phyloP scores from a whole-genome alignment of 2,113 vertebrate genomes.

The Columba livia region DNA sequence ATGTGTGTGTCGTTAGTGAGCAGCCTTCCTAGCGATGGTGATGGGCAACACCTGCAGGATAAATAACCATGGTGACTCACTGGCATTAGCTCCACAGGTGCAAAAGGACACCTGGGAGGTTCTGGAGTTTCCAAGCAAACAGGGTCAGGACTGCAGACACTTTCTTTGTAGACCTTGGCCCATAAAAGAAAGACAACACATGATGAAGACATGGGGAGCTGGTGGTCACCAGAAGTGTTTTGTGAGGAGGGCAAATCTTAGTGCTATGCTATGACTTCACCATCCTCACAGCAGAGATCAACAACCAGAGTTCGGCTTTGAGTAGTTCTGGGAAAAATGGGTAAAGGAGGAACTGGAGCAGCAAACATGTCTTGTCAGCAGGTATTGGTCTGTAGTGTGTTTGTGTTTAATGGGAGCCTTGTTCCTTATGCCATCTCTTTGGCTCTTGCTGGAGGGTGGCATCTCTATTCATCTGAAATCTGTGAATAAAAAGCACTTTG shows the following conservation, averaged over 20 bases:
- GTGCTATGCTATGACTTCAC: not conserved
- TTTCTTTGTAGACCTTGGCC: not conserved
- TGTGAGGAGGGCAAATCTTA: not conserved
- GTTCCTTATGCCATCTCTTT: not conserved
- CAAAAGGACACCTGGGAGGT: not conserved
- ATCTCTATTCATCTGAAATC: not conserved
- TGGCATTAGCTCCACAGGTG: not conserved
- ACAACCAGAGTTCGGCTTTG: not conserved
- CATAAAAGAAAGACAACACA: accelerated
- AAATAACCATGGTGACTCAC: not conserved
- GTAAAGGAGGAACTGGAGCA: not conserved
- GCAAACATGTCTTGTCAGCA: not conserved
- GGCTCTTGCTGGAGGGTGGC: not conserved
- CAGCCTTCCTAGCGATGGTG: not conserved
- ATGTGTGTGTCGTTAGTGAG: not conserved
- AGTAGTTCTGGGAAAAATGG: not conserved
- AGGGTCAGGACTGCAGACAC: accelerated
- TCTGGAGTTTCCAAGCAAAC: not conserved
- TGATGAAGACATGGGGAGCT: not conserved
- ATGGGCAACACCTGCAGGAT: not conserved
- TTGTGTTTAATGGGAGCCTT: not conserved
- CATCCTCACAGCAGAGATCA: not conserved
- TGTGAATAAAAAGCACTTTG: not conserved
- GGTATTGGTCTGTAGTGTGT: not conserved
- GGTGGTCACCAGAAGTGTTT: not conserved